Percentiles rank a stretch among this genome's conserved stretches.
phyloP scores from a whole-genome alignment of 2,888 invertebrate species.

The Trichopria drosophilae region DNA sequence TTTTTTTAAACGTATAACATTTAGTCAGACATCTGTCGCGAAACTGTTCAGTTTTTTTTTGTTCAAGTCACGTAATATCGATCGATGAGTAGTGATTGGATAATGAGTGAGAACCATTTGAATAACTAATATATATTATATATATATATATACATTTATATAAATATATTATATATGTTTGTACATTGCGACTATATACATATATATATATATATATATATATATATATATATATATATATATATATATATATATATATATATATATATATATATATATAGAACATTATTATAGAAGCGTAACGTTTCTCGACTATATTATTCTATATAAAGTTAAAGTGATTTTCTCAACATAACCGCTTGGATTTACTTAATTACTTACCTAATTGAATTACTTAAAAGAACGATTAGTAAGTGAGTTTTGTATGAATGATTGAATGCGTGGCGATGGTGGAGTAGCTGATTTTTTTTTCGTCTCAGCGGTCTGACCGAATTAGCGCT shows the following conservation, averaged over 20 bases:
- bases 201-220: constrained; percentile 35
- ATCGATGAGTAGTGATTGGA: constrained; percentile 49
- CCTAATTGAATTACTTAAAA: constrained; percentile 46
- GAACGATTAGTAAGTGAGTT: too few relatives aligned
- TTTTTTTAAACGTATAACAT: too few relatives aligned
- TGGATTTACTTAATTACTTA: constrained; percentile 44
- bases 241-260: constrained; percentile 3
- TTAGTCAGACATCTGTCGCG: too few relatives aligned
- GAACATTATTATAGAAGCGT: constrained; percentile 40
- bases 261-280: constrained; percentile 39
- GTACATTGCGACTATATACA: constrained; percentile 36
- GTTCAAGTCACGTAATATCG: constrained; percentile 14
- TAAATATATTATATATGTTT: constrained; percentile 25
- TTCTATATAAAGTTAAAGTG: constrained; percentile 38
- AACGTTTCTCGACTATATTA: constrained; percentile 35
- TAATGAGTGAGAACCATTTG: constrained; percentile 52
- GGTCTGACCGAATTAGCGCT: too few relatives aligned
- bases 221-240: constrained; percentile 25
- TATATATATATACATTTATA: constrained; percentile 37
- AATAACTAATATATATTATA: constrained; percentile 49
- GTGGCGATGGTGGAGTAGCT: too few relatives aligned
- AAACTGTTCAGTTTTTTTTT: too few relatives aligned
- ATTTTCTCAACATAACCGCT: constrained; percentile 38
- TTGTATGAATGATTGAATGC: too few relatives aligned
- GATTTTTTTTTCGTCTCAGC: too few relatives aligned